A percentile compares a stretch with the other conserved stretches of the same genome.
Conservation (phyloP, 2,797 vertebrate genomes). For the Hirundo rustica region DNA sequence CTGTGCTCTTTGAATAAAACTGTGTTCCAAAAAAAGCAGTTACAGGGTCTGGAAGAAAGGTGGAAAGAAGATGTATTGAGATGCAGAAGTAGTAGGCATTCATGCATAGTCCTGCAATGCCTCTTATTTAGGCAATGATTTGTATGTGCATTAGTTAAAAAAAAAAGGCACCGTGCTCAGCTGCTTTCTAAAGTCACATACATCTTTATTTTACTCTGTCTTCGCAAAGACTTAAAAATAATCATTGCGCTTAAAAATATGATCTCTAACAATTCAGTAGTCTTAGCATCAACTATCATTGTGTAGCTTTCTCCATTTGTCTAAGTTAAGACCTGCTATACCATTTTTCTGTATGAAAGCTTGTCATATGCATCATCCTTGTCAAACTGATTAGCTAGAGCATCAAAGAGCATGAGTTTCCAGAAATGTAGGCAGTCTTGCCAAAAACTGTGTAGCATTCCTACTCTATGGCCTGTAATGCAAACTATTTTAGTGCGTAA, state of each 20-base stretch:
- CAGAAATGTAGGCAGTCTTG: not conserved
- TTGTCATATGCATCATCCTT: not conserved
- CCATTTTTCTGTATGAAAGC: not conserved
- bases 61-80: not conserved
- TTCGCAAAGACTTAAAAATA: not conserved
- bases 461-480: not conserved
- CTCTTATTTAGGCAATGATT: not conserved
- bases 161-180: not conserved
- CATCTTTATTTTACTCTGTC: not conserved
- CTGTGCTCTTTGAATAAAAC: not conserved
- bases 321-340: not conserved
- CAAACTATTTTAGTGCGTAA: not conserved
- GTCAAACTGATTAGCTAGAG: not conserved
- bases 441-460: not conserved
- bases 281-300: not conserved
- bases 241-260: not conserved
- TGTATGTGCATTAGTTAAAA: not conserved
- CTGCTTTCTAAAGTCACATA: not conserved
- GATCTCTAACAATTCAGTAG: not conserved
- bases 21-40: not conserved
- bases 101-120: not conserved
- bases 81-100: not conserved
- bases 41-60: not conserved
- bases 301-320: not conserved
- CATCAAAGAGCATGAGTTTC: not conserved